These are phyloP conservation scores for Heloderma charlesbogerti DNA, from an alignment of 2,113 vertebrate species.

Conservation along the genomic window DNA sequence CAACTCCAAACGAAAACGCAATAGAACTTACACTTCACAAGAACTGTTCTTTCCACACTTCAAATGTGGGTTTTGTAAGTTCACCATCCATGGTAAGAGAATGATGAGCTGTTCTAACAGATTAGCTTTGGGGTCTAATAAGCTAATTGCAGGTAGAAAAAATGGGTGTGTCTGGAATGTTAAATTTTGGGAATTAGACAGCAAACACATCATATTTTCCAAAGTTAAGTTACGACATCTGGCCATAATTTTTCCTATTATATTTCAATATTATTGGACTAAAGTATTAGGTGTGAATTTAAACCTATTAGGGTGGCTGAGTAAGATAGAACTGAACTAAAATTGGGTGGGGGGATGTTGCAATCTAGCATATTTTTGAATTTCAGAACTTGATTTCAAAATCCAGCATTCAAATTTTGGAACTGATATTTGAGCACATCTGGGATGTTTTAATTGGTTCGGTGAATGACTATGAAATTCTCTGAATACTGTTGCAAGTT, in stretches of 20 bases:
- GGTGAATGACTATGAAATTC: neutral
- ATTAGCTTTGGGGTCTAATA: neutral
- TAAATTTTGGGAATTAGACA: neutral
- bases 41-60: neutral
- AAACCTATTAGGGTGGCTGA: neutral
- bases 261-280: neutral
- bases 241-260: too few species aligned
- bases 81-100: neutral
- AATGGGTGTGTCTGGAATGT: neutral
- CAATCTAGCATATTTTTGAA: neutral
- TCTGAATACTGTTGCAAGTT: neutral
- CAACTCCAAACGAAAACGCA: neutral
- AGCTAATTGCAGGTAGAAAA: neutral
- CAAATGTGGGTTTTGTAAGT: neutral
- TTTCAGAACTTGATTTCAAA: neutral
- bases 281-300: neutral
- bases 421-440: neutral
- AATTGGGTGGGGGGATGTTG: neutral
- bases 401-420: neutral
- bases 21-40: neutral
- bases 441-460: neutral
- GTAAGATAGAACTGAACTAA: neutral
- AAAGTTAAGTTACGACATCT: neutral
- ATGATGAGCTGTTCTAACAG: neutral
- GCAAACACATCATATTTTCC: neutral